Percentiles rank a stretch among this genome's conserved stretches.
These are phyloP conservation scores for Sterrhoptilus dennistouni DNA, from an alignment of 2,113 vertebrate species.

Conservation along the genomic window DNA sequence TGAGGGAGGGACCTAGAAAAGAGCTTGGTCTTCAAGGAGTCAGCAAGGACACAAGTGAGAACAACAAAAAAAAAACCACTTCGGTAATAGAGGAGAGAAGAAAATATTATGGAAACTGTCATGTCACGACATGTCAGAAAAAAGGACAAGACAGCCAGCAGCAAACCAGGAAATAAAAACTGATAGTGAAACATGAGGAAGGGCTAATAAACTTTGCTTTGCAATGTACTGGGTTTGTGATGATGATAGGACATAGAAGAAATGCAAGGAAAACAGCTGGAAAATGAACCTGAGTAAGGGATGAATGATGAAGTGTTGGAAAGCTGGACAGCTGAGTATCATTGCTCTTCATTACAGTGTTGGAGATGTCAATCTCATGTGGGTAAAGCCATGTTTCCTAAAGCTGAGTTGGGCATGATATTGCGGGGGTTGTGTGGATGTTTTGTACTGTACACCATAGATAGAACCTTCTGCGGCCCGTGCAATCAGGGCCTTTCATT, in stretches of 20 bases:
- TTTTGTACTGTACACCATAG: neutral
- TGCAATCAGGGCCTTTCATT: neutral
- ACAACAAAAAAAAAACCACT: neutral
- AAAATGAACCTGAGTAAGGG: neutral
- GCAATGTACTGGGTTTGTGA: neutral
- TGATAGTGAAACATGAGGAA: neutral
- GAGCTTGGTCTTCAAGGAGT: neutral
- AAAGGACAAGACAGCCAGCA: neutral
- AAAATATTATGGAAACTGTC: neutral
- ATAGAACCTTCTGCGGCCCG: neutral
- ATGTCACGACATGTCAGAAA: neutral
- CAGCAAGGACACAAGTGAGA: neutral
- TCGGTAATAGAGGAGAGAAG: neutral
- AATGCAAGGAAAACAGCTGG: neutral
- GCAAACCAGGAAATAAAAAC: neutral
- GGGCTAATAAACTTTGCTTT: neutral
- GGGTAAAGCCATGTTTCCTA: neutral
- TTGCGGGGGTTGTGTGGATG: neutral
- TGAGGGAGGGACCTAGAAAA: neutral
- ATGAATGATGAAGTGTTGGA: neutral
- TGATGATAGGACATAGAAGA: neutral
- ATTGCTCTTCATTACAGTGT: neutral
- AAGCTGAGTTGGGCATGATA: neutral
- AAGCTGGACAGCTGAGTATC: neutral
- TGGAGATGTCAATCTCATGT: neutral